A percentile compares a stretch with the other conserved stretches of the same genome.
Evolutionary conservation across 2,113 vertebrate species (phyloP).

Genomic region (Acanthochromis polyacanthus): DNA sequence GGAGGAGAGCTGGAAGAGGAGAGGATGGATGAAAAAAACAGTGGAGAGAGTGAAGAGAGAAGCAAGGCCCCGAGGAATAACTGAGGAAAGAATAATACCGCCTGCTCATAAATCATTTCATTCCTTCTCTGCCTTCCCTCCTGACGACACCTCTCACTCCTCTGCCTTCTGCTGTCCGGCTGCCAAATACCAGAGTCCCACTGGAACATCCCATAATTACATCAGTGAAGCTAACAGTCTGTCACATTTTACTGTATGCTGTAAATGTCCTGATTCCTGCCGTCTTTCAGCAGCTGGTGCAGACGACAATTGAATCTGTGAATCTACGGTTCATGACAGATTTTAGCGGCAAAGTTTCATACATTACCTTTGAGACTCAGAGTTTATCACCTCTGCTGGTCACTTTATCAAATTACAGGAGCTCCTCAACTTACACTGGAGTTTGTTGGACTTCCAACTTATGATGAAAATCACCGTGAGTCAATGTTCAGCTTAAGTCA

Average conservation of each 20-base stretch:
- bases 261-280: slow-evolving; percentile 50
- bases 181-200: slow-evolving; percentile 54
- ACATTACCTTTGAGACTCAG: background rate
- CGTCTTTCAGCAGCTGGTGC: slow-evolving; percentile 17
- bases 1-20: background rate
- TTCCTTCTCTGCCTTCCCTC: slow-evolving; percentile 27
- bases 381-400: slow-evolving; percentile 5
- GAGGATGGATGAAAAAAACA: slow-evolving; percentile 27
- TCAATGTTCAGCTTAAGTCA: too few relatives aligned
- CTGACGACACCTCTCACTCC: slow-evolving; percentile 29
- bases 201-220: slow-evolving; percentile 53
- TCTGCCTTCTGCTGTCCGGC: slow-evolving; percentile 3
- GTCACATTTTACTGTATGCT: slow-evolving; percentile 48
- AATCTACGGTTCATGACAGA: background rate
- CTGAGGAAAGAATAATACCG: slow-evolving; percentile 45
- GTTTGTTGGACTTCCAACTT: too few relatives aligned
- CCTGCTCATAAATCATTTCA: slow-evolving; percentile 54
- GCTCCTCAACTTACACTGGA: too few relatives aligned
- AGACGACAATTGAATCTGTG: background rate
- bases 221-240: slow-evolving; percentile 46
- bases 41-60: slow-evolving; percentile 1
- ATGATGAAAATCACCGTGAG: too few relatives aligned
- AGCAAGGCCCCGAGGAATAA: slow-evolving; percentile 16
- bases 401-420: too few relatives aligned
- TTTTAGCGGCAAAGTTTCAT: too few relatives aligned